Evolutionary conservation across 2,797 vertebrate species (phyloP).

Genomic region (Chiloscyllium punctatum): DNA sequence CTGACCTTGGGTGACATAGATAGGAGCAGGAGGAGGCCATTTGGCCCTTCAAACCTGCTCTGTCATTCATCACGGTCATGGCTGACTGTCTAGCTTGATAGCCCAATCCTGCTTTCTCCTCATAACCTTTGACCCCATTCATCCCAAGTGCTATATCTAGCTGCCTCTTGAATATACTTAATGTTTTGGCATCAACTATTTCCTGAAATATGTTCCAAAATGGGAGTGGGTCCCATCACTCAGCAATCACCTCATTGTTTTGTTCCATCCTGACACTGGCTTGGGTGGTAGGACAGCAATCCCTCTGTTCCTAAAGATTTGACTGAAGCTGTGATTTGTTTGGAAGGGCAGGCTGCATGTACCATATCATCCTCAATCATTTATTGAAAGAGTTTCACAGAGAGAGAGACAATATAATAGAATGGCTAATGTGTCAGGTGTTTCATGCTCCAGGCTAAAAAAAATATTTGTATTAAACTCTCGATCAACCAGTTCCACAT

Average conservation of each 20-base stretch:
- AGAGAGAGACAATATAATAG: background rate
- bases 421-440: background rate
- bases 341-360: background rate
- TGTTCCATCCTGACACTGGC: background rate
- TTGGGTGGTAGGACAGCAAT: background rate
- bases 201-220: background rate
- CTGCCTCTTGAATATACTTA: background rate
- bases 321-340: background rate
- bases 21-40: too few relatives aligned
- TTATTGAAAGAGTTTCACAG: background rate
- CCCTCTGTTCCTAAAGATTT: background rate
- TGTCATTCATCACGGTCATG: too few relatives aligned
- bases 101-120: too few relatives aligned
- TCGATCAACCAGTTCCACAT: slow-evolving; percentile 21
- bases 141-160: too few relatives aligned
- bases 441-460: slow-evolving; percentile 7
- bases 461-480: slow-evolving; percentile 14
- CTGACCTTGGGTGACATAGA: too few relatives aligned
- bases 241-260: background rate
- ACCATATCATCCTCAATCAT: background rate
- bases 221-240: background rate
- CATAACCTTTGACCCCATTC: too few relatives aligned
- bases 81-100: too few relatives aligned
- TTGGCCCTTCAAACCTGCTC: too few relatives aligned
- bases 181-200: too few relatives aligned